A percentile compares a stretch with the other conserved stretches of the same genome.
phyloP scores from a whole-genome alignment of 2,797 vertebrate genomes.

The Sebastes nivosus region DNA sequence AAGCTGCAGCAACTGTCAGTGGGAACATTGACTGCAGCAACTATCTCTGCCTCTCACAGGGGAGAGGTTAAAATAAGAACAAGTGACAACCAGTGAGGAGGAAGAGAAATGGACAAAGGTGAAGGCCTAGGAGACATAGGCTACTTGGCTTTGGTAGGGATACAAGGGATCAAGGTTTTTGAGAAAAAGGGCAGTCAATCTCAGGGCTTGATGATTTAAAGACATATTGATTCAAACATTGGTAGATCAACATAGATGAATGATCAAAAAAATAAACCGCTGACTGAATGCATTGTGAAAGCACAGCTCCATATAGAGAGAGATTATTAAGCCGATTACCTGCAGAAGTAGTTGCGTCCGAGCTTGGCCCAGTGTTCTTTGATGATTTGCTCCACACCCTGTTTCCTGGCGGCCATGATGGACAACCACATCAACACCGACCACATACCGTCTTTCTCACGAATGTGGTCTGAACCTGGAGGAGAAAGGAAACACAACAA shows the following conservation, averaged over 20 bases:
- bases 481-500: neutral
- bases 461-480: slow-evolving; percentile 95
- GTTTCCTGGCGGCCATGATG: slow-evolving; percentile 91
- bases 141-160: slow-evolving; percentile 26
- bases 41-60: slow-evolving; percentile 59
- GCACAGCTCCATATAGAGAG: neutral
- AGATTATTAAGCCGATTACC: slow-evolving; percentile 76
- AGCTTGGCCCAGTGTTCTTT: slow-evolving; percentile 96
- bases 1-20: slow-evolving; percentile 57
- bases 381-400: slow-evolving; percentile 93
- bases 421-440: slow-evolving; percentile 96
- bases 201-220: neutral
- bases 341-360: slow-evolving; percentile 97
- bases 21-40: slow-evolving; percentile 56
- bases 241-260: neutral
- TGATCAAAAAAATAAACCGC: fast-evolving
- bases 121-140: slow-evolving; percentile 44
- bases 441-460: slow-evolving; percentile 98
- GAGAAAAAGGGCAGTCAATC: slow-evolving; percentile 1
- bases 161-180: slow-evolving; percentile 8
- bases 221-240: neutral
- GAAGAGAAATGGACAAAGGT: slow-evolving; percentile 37
- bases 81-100: slow-evolving; percentile 36
- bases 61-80: slow-evolving; percentile 72
- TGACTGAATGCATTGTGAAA: neutral